Evolutionary conservation across 1,140 invertebrate genomes (phyloP).

Genomic region (Amphibalanus amphitrite): DNA sequence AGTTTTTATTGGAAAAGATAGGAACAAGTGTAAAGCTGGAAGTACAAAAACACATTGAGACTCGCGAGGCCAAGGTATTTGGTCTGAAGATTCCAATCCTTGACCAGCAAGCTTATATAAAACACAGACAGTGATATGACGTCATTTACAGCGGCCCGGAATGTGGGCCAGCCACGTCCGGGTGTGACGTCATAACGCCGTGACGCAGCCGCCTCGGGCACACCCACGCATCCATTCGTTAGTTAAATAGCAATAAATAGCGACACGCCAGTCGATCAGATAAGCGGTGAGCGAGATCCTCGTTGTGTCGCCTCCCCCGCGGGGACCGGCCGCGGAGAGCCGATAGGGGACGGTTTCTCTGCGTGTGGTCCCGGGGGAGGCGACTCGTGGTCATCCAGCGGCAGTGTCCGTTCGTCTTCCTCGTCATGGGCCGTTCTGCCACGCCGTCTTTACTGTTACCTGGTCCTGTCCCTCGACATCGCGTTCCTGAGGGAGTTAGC

Average conservation of each 20-base stretch:
- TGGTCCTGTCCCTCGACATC: too few species aligned
- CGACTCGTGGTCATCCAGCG: too few species aligned
- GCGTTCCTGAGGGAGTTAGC: too few species aligned
- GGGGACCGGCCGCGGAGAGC: too few species aligned
- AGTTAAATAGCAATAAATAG: conserved; percentile 1
- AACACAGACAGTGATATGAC: background rate
- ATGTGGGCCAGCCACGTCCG: background rate
- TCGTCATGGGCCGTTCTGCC: too few species aligned
- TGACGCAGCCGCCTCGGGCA: background rate
- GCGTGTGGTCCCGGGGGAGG: too few species aligned
- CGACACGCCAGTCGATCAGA: background rate
- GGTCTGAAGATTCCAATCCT: background rate
- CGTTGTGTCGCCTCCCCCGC: too few species aligned
- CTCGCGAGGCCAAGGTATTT: background rate
- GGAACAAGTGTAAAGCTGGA: too few species aligned
- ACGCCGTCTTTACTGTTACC: too few species aligned
- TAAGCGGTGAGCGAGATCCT: background rate
- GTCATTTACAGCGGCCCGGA: background rate
- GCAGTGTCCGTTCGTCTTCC: too few species aligned
- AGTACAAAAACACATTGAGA: background rate
- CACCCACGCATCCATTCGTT: background rate
- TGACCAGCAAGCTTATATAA: background rate
- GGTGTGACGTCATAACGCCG: background rate
- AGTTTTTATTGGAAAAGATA: too few species aligned
- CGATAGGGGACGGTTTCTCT: too few species aligned